A percentile compares a stretch with the other conserved stretches of the same genome.
Evolutionary conservation across 2,888 invertebrate genomes (phyloP).

Genomic region (Cancer borealis): DNA sequence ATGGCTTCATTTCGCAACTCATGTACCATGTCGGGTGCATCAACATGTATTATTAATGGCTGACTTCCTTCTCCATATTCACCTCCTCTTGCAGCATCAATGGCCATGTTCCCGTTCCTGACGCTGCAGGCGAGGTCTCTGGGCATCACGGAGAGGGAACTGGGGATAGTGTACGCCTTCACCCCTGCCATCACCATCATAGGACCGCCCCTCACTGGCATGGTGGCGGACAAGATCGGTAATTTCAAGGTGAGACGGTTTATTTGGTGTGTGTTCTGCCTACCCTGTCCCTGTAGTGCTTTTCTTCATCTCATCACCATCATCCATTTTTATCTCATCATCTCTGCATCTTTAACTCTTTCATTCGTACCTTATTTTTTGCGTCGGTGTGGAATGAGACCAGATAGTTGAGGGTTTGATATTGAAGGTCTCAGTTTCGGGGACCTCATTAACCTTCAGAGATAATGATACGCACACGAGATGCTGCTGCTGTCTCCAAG

Average conservation of each 20-base stretch:
- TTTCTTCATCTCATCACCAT: not conserved
- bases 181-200: constrained; percentile 88
- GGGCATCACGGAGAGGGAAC: constrained; percentile 89
- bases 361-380: not conserved
- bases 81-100: constrained; percentile 60
- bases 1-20: not conserved
- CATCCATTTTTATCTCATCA: not conserved
- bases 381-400: not conserved
- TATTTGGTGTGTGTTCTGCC: not conserved
- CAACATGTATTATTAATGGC: not conserved
- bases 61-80: not conserved
- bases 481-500: not conserved
- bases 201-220: constrained; percentile 88
- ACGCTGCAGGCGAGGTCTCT: constrained; percentile 90
- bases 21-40: not conserved
- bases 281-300: not conserved
- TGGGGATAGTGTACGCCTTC: constrained; percentile 89
- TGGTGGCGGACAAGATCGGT: constrained; percentile 89
- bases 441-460: not conserved
- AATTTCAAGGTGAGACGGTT: constrained; percentile 83
- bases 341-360: not conserved
- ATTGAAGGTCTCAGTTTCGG: not conserved
- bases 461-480: not conserved
- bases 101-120: constrained; percentile 88
- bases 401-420: not conserved